Percentiles rank a stretch among this genome's conserved stretches.
Evolutionary conservation across 2,888 invertebrate species (phyloP).

Genomic region (Stenoptilia bipunctidactyla): DNA sequence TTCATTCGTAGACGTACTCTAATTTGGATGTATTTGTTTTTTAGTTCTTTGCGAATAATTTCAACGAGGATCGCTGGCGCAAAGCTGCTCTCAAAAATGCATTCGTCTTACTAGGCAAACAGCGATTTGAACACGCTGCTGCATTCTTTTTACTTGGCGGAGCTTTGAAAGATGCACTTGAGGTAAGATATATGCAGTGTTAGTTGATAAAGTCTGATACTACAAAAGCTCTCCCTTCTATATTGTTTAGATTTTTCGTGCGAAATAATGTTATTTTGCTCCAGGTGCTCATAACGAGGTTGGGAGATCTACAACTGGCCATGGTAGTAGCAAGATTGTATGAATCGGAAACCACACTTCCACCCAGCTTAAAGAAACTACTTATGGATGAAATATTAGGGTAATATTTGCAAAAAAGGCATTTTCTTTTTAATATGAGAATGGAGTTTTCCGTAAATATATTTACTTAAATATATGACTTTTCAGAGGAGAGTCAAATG

Average conservation of each 20-base stretch:
- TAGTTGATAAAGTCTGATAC: too few relatives aligned
- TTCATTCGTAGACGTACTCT: too few relatives aligned
- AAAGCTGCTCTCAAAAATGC: constrained; percentile 99
- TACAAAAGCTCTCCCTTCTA: too few relatives aligned
- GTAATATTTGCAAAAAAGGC: constrained; percentile 32
- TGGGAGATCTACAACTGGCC: constrained; percentile 96
- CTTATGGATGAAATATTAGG: constrained; percentile 85
- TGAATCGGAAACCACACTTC: constrained; percentile 82
- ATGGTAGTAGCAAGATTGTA: constrained; percentile 94
- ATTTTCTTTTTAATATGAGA: too few relatives aligned
- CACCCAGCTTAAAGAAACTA: constrained; percentile 79
- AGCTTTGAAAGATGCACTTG: constrained; percentile 94
- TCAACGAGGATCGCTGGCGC: constrained; percentile 92
- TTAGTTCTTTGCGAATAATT: constrained; percentile 94
- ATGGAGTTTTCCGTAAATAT: neutral
- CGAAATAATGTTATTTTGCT: constrained; percentile 11
- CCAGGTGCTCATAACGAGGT: constrained; percentile 87
- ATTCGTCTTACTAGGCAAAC: constrained; percentile 94
- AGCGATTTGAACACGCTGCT: constrained; percentile 97
- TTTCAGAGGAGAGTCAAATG: constrained; percentile 72
- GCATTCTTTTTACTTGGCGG: constrained; percentile 98
- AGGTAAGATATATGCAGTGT: too few relatives aligned
- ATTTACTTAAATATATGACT: neutral
- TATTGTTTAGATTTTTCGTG: constrained; percentile 5
- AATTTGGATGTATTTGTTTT: too few relatives aligned